phyloP scores from a whole-genome alignment of 1,140 invertebrate species.

The Macrocentrus cingulum region DNA sequence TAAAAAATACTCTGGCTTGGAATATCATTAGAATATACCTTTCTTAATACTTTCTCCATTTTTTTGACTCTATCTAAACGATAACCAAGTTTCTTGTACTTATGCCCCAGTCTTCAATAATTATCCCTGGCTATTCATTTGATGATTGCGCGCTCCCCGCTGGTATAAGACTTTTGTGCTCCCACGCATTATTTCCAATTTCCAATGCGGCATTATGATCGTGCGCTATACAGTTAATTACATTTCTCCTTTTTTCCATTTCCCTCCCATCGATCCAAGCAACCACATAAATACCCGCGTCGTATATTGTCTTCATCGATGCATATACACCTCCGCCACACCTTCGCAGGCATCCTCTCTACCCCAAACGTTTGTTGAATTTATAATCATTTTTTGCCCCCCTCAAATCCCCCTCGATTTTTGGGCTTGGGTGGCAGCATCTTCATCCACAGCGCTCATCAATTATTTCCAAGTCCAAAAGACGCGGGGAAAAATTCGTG shows the following conservation, averaged over 20 bases:
- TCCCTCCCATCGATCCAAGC: slow-evolving; percentile 8
- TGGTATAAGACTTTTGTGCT: neutral
- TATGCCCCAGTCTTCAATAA: neutral
- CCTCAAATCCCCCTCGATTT: neutral
- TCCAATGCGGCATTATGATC: neutral
- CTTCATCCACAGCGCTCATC: slow-evolving; percentile 24
- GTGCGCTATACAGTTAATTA: slow-evolving; percentile 14
- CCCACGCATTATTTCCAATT: neutral
- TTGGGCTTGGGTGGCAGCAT: slow-evolving; percentile 19
- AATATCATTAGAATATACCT: too few relatives aligned
- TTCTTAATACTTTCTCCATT: too few relatives aligned
- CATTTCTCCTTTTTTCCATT: slow-evolving; percentile 1
- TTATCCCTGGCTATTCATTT: neutral
- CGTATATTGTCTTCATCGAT: slow-evolving; percentile 26
- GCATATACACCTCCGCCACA: slow-evolving; percentile 4
- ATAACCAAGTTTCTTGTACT: too few relatives aligned
- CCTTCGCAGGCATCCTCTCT: neutral
- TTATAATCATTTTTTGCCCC: slow-evolving; percentile 28
- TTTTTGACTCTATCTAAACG: too few relatives aligned
- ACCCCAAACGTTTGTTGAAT: slow-evolving; percentile 20
- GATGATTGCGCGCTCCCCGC: slow-evolving; percentile 4
- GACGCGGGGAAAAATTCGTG: neutral
- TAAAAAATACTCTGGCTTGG: too few relatives aligned
- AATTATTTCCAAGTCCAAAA: slow-evolving; percentile 22
- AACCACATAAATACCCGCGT: slow-evolving; percentile 1